phyloP scores from a whole-genome alignment of 1,140 invertebrate species.

The Popillia japonica region DNA sequence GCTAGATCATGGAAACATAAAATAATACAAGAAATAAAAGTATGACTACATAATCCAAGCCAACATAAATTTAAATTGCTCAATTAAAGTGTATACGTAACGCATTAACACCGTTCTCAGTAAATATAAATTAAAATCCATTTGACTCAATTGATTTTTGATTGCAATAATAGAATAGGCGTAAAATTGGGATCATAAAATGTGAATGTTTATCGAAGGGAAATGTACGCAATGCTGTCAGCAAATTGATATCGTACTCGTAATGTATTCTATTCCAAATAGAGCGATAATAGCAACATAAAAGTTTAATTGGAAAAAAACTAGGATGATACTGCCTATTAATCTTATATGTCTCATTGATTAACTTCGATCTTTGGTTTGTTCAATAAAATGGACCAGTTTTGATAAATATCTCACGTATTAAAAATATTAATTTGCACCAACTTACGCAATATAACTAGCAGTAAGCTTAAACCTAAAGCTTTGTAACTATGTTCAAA shows the following conservation, averaged over 20 bases:
- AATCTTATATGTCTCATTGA: no score
- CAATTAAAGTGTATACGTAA: background rate
- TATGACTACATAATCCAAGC: no score
- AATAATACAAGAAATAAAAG: no score
- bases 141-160: background rate
- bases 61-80: background rate
- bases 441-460: no score
- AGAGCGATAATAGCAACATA: background rate
- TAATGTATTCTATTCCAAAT: background rate
- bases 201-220: background rate
- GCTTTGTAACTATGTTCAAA: no score
- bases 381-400: no score
- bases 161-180: background rate
- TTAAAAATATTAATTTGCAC: no score
- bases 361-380: no score
- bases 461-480: no score
- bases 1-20: no score
- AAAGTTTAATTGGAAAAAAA: background rate
- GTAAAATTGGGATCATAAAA: background rate
- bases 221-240: background rate
- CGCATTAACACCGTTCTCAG: background rate
- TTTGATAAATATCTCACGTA: no score
- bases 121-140: background rate
- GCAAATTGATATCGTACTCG: background rate
- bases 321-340: background rate